Conservation (phyloP, 2,888 invertebrate species). For the Allolobophora icterica region DNA sequence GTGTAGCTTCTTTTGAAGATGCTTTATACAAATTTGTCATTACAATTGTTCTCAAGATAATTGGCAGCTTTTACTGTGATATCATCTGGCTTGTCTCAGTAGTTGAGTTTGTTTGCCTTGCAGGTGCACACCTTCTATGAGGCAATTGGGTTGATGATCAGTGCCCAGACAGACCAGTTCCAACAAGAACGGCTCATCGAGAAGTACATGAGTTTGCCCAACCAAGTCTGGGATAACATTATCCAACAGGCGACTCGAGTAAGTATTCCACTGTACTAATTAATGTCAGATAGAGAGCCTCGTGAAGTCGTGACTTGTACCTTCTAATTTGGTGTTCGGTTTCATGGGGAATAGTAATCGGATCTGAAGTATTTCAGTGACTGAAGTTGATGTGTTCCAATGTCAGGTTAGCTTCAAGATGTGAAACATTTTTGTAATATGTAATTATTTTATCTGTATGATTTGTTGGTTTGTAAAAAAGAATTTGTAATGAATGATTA, state of each 20-base stretch:
- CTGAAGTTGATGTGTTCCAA: too few relatives aligned
- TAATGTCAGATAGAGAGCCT: not conserved
- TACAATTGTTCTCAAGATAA: not conserved
- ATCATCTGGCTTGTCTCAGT: not conserved
- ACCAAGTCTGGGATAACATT: constrained; percentile 97
- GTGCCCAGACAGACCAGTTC: constrained; percentile 87
- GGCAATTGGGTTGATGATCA: constrained; percentile 98
- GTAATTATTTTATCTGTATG: not conserved
- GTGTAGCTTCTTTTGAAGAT: not conserved
- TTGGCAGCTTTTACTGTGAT: not conserved
- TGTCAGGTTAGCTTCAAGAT: too few relatives aligned
- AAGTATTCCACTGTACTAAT: constrained; percentile 38
- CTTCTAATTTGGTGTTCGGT: too few relatives aligned
- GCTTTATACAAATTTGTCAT: too few relatives aligned
- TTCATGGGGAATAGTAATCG: too few relatives aligned
- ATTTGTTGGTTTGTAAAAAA: not conserved
- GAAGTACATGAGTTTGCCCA: constrained; percentile 95
- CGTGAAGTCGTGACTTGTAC: too few relatives aligned
- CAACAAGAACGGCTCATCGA: constrained; percentile 93
- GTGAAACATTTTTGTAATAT: not conserved
- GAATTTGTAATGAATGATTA: not conserved
- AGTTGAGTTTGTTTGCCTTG: not conserved
- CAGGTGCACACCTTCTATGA: constrained; percentile 96
- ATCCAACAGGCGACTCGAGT: constrained; percentile 91
- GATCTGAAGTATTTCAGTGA: too few relatives aligned